Evolutionary conservation across 23 tunicate species (phyloP).

Genomic region (Trididemnum nubilum): DNA sequence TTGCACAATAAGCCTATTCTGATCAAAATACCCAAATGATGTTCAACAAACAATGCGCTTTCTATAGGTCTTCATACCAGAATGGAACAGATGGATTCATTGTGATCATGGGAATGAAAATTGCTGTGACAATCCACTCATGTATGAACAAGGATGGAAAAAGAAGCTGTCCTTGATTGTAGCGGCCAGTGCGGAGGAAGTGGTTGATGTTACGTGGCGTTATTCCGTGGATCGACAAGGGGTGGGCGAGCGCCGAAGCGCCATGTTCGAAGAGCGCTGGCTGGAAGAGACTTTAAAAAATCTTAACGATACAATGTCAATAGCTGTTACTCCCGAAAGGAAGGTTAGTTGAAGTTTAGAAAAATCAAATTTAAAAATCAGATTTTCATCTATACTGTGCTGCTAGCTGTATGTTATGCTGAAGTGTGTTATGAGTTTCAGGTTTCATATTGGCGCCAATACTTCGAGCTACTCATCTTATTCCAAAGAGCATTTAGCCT

Average conservation of each 20-base stretch:
- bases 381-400: no score
- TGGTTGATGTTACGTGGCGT: slow-evolving; percentile 88
- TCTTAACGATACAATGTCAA: slow-evolving; percentile 21
- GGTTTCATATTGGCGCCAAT: no score
- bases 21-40: no score
- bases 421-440: no score
- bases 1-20: no score
- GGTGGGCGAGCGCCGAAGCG: slow-evolving; percentile 37
- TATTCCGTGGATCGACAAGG: slow-evolving; percentile 47
- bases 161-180: slow-evolving; percentile 80
- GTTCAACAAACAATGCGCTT: no score
- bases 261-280: slow-evolving; percentile 71
- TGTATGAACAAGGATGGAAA: slow-evolving; percentile 94
- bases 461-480: no score
- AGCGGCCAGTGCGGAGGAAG: slow-evolving; percentile 59
- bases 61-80: slow-evolving; percentile 49
- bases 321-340: slow-evolving; percentile 9
- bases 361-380: no score
- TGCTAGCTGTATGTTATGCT: no score
- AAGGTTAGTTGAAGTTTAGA: slow-evolving; percentile 54
- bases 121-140: slow-evolving; percentile 78
- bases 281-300: slow-evolving; percentile 28
- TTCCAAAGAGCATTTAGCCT: no score
- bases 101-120: slow-evolving; percentile 97
- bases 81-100: slow-evolving; percentile 77